Evolutionary conservation across 2,797 vertebrate species (phyloP), one percentile per base, ranked within the genome.

Genomic region (Anas bahamensis): DNA sequence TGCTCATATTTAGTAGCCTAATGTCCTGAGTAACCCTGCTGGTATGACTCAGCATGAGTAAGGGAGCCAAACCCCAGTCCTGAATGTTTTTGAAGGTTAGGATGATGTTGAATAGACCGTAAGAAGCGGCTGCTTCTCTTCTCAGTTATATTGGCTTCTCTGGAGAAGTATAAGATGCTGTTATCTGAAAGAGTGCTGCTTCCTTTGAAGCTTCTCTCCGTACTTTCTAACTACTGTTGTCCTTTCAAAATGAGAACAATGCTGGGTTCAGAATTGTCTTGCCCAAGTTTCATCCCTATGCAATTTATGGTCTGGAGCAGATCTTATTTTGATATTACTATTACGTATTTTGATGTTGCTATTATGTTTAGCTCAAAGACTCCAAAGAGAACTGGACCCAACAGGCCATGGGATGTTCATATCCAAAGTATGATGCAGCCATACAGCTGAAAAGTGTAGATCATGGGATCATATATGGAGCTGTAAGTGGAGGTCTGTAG

Each of bases 81-180:
- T 86, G 65, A 64, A 89, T 61, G 37, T 68, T 93, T 92, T 68
- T 95, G 95, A 95, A 97, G 94, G 95, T 95, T 93, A 93, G 24
- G 37, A 88, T 21, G 86, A 74, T 94, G 89, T 95, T 94, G 92
- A 92, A 82, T 71, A 70, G 10, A 0, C 52, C 74, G 50, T 13
- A 73, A 73, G 83, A 91, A 92, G 80, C 73, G 48, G 33, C 41
- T 61, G 33, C 15, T 71, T 79, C 53, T 81, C n/a, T 61, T 74
- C 85, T 78, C 39, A 60, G 73, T 75, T 84, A 48, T 65, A 18
- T 57, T 73, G 72, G 17, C 68, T 79, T 92, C 76, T 92, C 71
- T 50, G 84, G 50, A 23, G 29, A 89, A 89, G 68, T 0, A 0
- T 17, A 46, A 82, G 76, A 76, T 55, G 35, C 52, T 88, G 55